Evolutionary conservation across 2,888 invertebrate genomes (phyloP).

Genomic region (Unio pictorum): DNA sequence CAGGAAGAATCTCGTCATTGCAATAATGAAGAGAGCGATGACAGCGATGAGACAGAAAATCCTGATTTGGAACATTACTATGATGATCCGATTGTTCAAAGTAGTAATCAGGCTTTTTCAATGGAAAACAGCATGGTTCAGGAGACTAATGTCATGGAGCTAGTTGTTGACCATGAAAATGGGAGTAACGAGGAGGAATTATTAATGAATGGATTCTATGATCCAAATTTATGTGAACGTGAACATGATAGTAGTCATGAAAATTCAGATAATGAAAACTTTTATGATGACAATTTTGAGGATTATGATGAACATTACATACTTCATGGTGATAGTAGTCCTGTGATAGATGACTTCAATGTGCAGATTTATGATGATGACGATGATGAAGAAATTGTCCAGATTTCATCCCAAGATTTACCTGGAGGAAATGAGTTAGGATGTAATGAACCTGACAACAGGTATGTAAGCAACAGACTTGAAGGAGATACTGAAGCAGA

Average conservation of each 20-base stretch:
- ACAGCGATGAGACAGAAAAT: conserved; percentile 52
- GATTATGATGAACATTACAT: conserved; percentile 65
- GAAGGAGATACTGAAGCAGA: conserved; percentile 21
- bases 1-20: conserved; percentile 43
- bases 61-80: conserved; percentile 61
- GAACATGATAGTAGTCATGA: conserved; percentile 49
- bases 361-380: conserved; percentile 51
- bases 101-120: conserved; percentile 28
- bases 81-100: conserved; percentile 55
- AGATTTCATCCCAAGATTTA: conserved; percentile 44
- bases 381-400: conserved; percentile 58
- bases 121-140: conserved; percentile 35
- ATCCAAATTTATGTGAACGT: conserved; percentile 36
- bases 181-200: conserved; percentile 29
- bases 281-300: conserved; percentile 64
- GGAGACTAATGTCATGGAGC: conserved; percentile 31
- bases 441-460: conserved; percentile 26
- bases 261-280: conserved; percentile 60
- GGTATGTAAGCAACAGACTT: conserved; percentile 41
- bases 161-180: conserved; percentile 26
- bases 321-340: conserved; percentile 50
- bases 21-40: conserved; percentile 47
- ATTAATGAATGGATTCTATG: conserved; percentile 49
- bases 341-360: conserved; percentile 57
- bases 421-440: conserved; percentile 33